Evolutionary conservation across 2,797 vertebrate genomes (phyloP), one percentile per base, ranked within the genome.

Genomic region (Columba guinea): DNA sequence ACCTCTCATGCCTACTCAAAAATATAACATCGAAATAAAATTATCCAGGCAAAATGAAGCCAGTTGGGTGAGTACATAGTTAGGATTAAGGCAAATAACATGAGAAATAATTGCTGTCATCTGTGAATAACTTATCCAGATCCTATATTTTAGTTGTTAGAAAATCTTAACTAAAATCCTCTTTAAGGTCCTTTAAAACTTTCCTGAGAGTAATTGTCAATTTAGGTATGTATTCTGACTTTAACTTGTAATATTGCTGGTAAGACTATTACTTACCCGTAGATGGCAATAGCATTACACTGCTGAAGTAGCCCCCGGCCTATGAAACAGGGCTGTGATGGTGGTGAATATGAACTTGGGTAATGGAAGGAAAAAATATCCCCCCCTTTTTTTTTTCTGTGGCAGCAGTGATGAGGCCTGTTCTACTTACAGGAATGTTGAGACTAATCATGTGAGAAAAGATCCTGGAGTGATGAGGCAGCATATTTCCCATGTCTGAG

Each of bases 231-330:
- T 32, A 44, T 73, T 86, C 44, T 1, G 4, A n/a, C 55, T 78
- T 77, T 32, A 55, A 60, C 48, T 71, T 41, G 18, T 49, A 34
- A 4, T 65, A 7, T 75, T 37, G 35, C 67, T 76, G 77, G 71
- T 62, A 58, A 73, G 41, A 46, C 56, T 67, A 13, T 76, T 76
- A 49, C 39, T 91, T 96, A 94, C 90, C 96, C 73, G 37, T 93
- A 96, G 95, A 88, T 96, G 95, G 93, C 93, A 97, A 94, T 70
- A 94, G 81, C 46, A 93, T 87, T 89, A 89, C 80, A 52, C 75
- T 30, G 35, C 32, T 84, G 34, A 84, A 92, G 53, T 80, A 89
- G 68, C 81, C 88, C 84, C 71, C 68, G 52, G 68, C 51, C 81
- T 79, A 4, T 53, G 69, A 89, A 93, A 89, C 27, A 39, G 60